Evolutionary conservation across 37 sponge, comb jelly and placozoan genomes (phyloP), one percentile per base, ranked within the genome.

Genomic region (Geodia barretti): DNA sequence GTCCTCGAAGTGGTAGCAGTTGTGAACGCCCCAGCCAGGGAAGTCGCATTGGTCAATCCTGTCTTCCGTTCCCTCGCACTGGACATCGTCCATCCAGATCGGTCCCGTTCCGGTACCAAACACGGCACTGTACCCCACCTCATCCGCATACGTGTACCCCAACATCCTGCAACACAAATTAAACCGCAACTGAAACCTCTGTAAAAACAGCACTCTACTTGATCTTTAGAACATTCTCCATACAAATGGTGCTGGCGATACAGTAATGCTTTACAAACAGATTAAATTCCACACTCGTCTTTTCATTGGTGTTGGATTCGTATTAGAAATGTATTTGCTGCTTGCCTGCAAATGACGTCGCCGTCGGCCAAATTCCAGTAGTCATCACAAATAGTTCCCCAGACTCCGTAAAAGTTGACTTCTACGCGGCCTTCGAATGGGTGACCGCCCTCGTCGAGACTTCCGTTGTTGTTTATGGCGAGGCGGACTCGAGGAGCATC

Each of bases 21-120:
- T 83, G 62, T 83, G 59, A 28, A 84, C 65, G 9, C 90, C 94
- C 94, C 94, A 93, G 19, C 88, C 90, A 21, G 86, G 87, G 68
- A 83, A 83, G 21, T 75, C 36, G 38, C 94, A 93, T n/a, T 87
- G 72, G 7, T 47, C 66, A 30, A 93, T 67, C 33, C 29, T 40
- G 19, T 64, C 65, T 72, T 93, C 94, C 34, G 72, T 84, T 23
- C 94, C 94, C 2, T 41, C 9, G 43, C 94, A 93, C 70, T 41
- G 54, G 29, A 93, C 65, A 41, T 93, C 69, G 70, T 86, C 87
- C 62, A 93, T 58, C 94, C 94, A 93, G 29, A 93, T 74, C 2
- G 80, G 72, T 9, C 91, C 84, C 9, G 35, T 58, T 9, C 79
- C 68, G 21, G 20, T 17, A 17, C 70, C 76, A 68, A 59, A 84